A percentile compares a stretch with the other conserved stretches of the same genome.
Conservation (phyloP, 2,888 invertebrate species). For the Mesochorus sp. region DNA sequence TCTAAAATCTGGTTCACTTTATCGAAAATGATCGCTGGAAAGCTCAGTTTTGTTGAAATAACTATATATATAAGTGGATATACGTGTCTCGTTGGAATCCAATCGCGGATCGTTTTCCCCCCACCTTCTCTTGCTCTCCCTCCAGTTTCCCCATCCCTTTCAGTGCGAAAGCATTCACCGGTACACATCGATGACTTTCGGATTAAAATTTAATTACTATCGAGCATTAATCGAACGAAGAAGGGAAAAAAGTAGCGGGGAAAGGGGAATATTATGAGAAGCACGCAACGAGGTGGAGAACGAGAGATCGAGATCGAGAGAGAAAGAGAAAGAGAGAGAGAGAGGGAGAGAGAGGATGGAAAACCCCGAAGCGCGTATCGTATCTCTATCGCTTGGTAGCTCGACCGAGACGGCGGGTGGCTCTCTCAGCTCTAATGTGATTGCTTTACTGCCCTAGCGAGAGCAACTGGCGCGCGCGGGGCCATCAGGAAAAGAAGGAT, state of each 20-base stretch:
- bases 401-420: conserved; percentile 48
- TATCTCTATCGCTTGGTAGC: conserved; percentile 24
- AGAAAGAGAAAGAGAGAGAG: conserved; percentile 30
- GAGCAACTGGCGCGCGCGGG: conserved; percentile 41
- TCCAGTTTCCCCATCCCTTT: conserved; percentile 3
- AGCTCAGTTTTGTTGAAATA: too few species aligned
- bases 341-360: conserved; percentile 40
- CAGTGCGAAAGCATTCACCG: conserved; percentile 63
- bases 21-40: too few species aligned
- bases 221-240: conserved; percentile 70
- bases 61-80: conserved; percentile 5
- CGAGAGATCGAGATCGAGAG: conserved; percentile 31
- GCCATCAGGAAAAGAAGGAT: conserved; percentile 7
- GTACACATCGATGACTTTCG: conserved; percentile 73
- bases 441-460: conserved; percentile 74
- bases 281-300: conserved; percentile 54
- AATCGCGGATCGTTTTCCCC: conserved; percentile 57
- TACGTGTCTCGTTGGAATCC: conserved; percentile 59
- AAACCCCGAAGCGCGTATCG: conserved; percentile 44
- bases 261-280: conserved; percentile 39
- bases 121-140: background rate
- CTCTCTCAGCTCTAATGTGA: conserved; percentile 74
- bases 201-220: conserved; percentile 77
- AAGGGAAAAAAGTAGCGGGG: conserved; percentile 30
- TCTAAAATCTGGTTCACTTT: too few species aligned